Base-by-base conservation (phyloP, 2,113 vertebrate genomes). In the Crotophaga sulcirostris region DNA sequence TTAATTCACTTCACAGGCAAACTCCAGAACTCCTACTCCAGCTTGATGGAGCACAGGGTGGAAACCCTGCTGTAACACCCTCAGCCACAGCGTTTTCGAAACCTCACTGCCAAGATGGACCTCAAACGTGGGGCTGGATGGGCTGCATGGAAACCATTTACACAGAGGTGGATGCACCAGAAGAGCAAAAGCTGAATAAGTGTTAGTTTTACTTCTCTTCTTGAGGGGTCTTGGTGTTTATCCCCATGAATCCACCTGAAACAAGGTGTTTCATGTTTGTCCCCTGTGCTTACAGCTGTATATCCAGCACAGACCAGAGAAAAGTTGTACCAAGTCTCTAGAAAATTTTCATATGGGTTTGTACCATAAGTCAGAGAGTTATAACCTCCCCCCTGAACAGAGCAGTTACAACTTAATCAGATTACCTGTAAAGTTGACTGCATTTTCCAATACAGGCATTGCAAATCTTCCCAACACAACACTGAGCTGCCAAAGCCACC, bases 71-170 rank as follows among this genome's bases (percentile, higher is more conserved):
- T 38, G 10, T 34, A 13, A 5, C 6, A 24, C 33, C 23, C 23
- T 36, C 51, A 49, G 28, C 23, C 42, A 25, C 8, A 36, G 21
- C 20, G 25, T 3, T 25, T 13, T 23, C 8, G 2, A 31, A 11
- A 6, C 38, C 75, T 52, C 26, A 10, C 31, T 14, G 31, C 28
- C n/a, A 20, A 36, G n/a, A 56, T 3, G 5, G 9, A 5, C 20
- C 56, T 70, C 29, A 13, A 4, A 12, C 6, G 9, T 0, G 1
- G 33, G 11, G 21, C 45, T 59, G 12, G 15, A 8, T 0, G 4
- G 12, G 14, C 40, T 26, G 19, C 3, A 0, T 3, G 25, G 24
- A 23, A 67, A 24, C 11, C 26, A 7, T 18, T 38, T 24, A 55
- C 13, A 8, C 0, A 45, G 31, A 49, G 6, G 3, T 3, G 11